phyloP scores from a whole-genome alignment of 2,888 invertebrate species.

The Pachydiplax longipennis region DNA sequence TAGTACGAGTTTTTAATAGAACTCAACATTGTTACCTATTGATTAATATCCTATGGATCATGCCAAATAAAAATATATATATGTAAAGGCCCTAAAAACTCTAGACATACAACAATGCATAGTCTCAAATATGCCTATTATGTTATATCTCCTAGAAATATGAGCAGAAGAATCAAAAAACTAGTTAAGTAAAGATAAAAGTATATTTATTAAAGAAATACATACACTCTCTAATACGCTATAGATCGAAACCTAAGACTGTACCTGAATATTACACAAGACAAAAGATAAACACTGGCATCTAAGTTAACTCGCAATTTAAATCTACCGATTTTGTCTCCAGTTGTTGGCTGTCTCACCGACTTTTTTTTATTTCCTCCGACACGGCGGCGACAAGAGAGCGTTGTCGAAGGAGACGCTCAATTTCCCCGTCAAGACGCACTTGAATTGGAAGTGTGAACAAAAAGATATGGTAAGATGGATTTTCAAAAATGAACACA shows the following conservation, averaged over 20 bases:
- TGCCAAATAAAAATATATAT: conserved; percentile 27
- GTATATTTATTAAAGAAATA: conserved; percentile 41
- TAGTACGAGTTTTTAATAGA: conserved; percentile 35
- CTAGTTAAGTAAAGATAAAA: conserved; percentile 24
- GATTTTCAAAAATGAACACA: conserved; percentile 18
- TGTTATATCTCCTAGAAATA: conserved; percentile 39
- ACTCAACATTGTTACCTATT: conserved; percentile 40
- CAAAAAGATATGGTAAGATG: conserved; percentile 37
- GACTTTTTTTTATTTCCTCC: conserved; percentile 13
- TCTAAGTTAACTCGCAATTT: conserved; percentile 42
- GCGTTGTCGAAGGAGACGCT: conserved; percentile 31
- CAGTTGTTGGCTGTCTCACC: conserved; percentile 14
- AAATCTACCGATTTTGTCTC: conserved; percentile 36
- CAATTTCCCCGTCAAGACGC: conserved; percentile 31
- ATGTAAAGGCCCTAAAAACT: conserved; percentile 10
- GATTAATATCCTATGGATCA: conserved; percentile 45
- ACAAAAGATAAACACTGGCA: conserved; percentile 43
- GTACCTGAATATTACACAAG: conserved; percentile 40
- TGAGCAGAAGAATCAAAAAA: conserved; percentile 33
- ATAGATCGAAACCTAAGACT: conserved; percentile 32
- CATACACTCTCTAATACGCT: conserved; percentile 45
- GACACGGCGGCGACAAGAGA: conserved; percentile 27
- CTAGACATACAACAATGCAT: conserved; percentile 43
- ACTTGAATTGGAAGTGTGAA: conserved; percentile 39
- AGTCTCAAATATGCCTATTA: conserved; percentile 42